Base-by-base conservation (phyloP, 2,797 vertebrate genomes). In the Sebastes alutus region DNA sequence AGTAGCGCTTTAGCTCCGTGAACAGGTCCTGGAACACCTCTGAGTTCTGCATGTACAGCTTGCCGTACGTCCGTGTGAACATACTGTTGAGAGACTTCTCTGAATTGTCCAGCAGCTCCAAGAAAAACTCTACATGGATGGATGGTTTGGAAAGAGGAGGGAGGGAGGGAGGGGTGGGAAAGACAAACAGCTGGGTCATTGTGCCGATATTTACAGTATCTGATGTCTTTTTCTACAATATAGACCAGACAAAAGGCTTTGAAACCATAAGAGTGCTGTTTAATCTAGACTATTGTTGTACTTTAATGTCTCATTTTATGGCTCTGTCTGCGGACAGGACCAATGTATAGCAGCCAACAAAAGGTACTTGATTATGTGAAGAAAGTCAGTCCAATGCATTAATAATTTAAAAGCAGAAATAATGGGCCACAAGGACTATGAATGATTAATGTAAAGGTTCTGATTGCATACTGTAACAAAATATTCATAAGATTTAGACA, bases 21-120 rank as follows among this genome's bases (percentile, higher is more conserved):
- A 99, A 99, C 83, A 99, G 97, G 85, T 98, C 97, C 95, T 98
- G 97, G 92, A 99, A 99, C 42, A 99, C 97, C 91, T 99, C 98
- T 0, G 97, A 98, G 93, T 99, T 99, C 94, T 98, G 97, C 95
- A 97, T 97, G 91, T 97, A 99, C 52, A 99, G 91, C 95, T 98
- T 98, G 32, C 97, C 97, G 0, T 99, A 99, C 0, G 98, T 98
- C 83, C 95, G 95, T 11, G 96, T 97, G 90, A 99, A 99, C 97
- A 99, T 97, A 75, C 96, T 96, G 12, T 98, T 98, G 61, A 99
- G 93, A 25, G 98, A 99, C 81, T 96, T 97, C 83, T 99, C 97
- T 0, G 98, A 97, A 4, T 99, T 99, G 93, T 98, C 97, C 93
- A 99, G 96, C 77, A 99, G 96, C 90, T 99, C 97, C 87, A 98